Evolutionary conservation across 23 tunicate genomes (phyloP), one percentile per base, ranked within the genome.

Genomic region (Styela plicata): DNA sequence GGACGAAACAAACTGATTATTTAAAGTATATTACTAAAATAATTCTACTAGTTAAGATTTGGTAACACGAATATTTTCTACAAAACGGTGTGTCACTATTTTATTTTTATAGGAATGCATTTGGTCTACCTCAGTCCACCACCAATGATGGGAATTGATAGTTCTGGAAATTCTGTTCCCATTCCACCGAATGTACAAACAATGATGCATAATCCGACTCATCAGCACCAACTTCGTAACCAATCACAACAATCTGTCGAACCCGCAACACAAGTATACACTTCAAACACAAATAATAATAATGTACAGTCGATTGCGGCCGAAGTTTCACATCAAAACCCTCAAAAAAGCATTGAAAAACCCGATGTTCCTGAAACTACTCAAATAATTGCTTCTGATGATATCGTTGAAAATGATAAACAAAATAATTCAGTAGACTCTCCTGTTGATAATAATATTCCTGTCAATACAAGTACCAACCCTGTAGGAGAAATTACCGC

Each of bases 111-210:
- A 76, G 81, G 81, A 44, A 53, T 76, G 66, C 64, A 44, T 29
- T 44, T 76, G 30, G 63, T 76, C 81, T 76, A 76, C 81, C 81
- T 76, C 81, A 44, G 81, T 57, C 81, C 81, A 24, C 64, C 81
- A 20, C 78, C 44, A 0, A 27, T 76, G 31, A 44, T 52, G 24
- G 81, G 81, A 76, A 22, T 76, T 26, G 81, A 44, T 25, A 57
- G 65, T 69, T 23, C 66, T 26, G 61, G 23, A 19, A 76, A 44
- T 29, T 13, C 53, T 20, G 36, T 22, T 31, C 24, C 81, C 10
- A 36, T 57, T 1, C 64, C 64, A 27, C 21, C 36, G 0, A 44
- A 13, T 44, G 57, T 44, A 5, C 57, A 7, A 13, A 5, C 57
- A 44, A 13, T 44, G 57, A 44, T 44, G 57, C 27, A 24, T 21